Conservation (phyloP, 1,140 invertebrate genomes). For the Lordiphosa collinella region DNA sequence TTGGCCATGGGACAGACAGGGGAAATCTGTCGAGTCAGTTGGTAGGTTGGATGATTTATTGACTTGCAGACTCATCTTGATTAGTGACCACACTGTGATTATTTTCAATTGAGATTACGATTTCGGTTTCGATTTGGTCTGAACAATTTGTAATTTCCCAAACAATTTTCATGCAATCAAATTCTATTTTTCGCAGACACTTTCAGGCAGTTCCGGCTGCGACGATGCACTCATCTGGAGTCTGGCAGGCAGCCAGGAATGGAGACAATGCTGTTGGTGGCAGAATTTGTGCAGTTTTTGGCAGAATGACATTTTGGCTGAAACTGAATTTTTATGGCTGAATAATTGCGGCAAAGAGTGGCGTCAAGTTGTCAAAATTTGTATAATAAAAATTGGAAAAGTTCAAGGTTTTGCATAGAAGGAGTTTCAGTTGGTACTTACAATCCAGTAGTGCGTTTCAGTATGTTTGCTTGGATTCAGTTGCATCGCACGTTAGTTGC, state of each 20-base stretch:
- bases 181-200: slow-evolving; percentile 44
- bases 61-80: slow-evolving; percentile 13
- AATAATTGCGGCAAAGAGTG: slow-evolving; percentile 52
- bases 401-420: slow-evolving; percentile 36
- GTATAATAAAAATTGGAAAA: slow-evolving; percentile 22
- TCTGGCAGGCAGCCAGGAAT: slow-evolving; percentile 53
- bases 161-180: slow-evolving; percentile 62
- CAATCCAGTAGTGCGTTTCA: slow-evolving; percentile 79
- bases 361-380: slow-evolving; percentile 26
- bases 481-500: slow-evolving; percentile 78
- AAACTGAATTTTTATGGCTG: slow-evolving; percentile 39
- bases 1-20: slow-evolving; percentile 1
- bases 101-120: neutral
- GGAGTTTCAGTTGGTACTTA: slow-evolving; percentile 55
- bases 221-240: slow-evolving; percentile 15
- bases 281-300: slow-evolving; percentile 25
- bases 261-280: slow-evolving; percentile 31
- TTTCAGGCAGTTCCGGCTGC: slow-evolving; percentile 22
- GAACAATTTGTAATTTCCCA: slow-evolving; percentile 61
- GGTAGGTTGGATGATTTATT: slow-evolving; percentile 51
- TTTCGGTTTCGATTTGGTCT: too few relatives aligned
- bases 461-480: slow-evolving; percentile 75
- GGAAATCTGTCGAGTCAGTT: slow-evolving; percentile 47
- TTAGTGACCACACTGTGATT: slow-evolving; percentile 34
- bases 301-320: slow-evolving; percentile 6